These are phyloP conservation scores for Lagodon rhomboides DNA, from an alignment of 2,797 vertebrate species.

Conservation along the genomic window DNA sequence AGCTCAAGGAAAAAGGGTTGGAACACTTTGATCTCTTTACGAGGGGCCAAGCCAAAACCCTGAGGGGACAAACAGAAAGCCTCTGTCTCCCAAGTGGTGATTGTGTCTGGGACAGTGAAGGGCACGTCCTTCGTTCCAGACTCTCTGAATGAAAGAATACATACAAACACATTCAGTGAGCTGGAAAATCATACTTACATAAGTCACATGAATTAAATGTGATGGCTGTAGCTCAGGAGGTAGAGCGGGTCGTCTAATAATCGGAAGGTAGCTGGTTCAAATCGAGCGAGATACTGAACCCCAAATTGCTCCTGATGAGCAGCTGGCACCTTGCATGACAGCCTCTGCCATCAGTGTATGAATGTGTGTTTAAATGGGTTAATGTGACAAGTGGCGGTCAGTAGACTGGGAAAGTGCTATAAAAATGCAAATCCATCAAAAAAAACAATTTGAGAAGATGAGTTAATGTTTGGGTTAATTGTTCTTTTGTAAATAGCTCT, in stretches of 20 bases:
- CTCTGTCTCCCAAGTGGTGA: conserved; percentile 85
- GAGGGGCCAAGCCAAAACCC: conserved; percentile 85
- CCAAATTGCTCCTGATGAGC: no score
- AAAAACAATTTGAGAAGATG: neutral
- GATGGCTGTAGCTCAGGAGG: no score
- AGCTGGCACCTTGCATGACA: no score
- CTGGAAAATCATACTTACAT: neutral
- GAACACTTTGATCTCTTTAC: conserved; percentile 80
- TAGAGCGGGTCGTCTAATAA: no score
- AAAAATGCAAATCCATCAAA: neutral
- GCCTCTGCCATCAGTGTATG: no score
- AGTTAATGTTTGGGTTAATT: neutral
- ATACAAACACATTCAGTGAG: conserved; percentile 4
- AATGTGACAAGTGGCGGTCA: no score
- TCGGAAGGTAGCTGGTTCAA: no score
- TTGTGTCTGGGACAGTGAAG: conserved; percentile 82
- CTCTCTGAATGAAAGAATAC: conserved; percentile 65
- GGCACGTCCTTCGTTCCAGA: conserved; percentile 68
- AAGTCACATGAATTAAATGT: no score
- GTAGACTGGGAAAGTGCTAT: no score
- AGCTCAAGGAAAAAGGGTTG: conserved; percentile 89
- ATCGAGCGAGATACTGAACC: no score
- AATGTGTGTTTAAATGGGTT: no score
- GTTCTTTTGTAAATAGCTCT: neutral
- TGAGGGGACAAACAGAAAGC: conserved; percentile 79